Percentiles rank a stretch among this genome's conserved stretches.
These are phyloP conservation scores for Rissa tridactyla DNA, from an alignment of 2,113 vertebrate genomes.

Conservation along the genomic window DNA sequence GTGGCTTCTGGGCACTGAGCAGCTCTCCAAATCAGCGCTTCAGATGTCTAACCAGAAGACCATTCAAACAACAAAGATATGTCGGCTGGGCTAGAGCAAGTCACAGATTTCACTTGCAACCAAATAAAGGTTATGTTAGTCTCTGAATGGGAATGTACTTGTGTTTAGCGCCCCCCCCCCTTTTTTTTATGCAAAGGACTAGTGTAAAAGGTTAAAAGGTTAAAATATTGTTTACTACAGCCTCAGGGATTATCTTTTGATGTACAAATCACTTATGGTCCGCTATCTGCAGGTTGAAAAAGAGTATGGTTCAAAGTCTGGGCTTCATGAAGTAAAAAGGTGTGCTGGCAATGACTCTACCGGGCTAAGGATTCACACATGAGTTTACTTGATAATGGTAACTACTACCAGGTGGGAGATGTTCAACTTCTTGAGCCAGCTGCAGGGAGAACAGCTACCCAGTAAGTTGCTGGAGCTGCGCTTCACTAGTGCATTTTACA, in stretches of 20 bases:
- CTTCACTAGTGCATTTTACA: neutral
- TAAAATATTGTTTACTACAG: neutral
- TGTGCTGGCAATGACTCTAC: neutral
- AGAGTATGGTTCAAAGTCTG: neutral
- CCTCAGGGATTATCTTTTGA: neutral
- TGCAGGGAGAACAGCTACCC: neutral
- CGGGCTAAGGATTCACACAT: neutral
- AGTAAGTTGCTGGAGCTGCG: neutral
- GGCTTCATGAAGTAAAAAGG: neutral
- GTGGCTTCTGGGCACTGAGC: neutral
- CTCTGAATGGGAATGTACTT: neutral
- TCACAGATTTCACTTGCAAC: neutral
- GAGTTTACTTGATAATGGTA: neutral
- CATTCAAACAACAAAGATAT: neutral
- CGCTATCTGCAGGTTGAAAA: neutral
- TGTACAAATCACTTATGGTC: neutral
- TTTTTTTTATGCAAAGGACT: neutral
- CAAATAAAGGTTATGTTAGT: neutral
- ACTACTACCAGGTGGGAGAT: neutral
- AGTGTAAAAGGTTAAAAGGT: neutral
- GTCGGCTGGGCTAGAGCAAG: neutral
- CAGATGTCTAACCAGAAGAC: neutral
- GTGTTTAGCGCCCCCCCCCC: neutral
- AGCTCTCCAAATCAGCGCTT: neutral
- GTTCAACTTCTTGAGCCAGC: neutral